Base-by-base conservation (phyloP, 2,797 vertebrate genomes). In the Rhinatrema bivittatum region DNA sequence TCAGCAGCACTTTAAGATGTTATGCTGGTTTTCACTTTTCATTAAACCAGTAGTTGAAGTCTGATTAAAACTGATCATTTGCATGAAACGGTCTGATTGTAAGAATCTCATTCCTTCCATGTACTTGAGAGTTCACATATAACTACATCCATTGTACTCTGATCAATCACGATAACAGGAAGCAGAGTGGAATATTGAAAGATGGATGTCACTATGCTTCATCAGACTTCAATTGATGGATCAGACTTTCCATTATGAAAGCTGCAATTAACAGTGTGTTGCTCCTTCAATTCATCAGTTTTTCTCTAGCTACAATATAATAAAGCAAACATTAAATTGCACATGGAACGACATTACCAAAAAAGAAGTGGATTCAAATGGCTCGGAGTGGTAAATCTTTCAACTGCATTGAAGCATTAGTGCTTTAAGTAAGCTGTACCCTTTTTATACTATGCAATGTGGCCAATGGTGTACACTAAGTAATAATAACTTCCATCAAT, bases 51-150 rank as follows among this genome's bases (percentile, higher is more conserved):
- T n/a, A n/a, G n/a, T n/a, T n/a, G n/a, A n/a, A n/a, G n/a, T 56
- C 37, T 65, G 58, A 61, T 70, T 61, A 68, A 44, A 56, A 57
- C 60, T 48, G 21, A 65, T 56, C 60, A 56, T 37, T 65, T 41
- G 64, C 45, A 59, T 59, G 45, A 66, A 42, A 28, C 31, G 41
- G 40, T 9, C 33, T 55, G 47, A 57, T 69, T 65, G 60, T 46
- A 23, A 51, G 51, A 56, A 57, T 60, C 39, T 59, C 53, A 39
- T 35, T 15, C 7, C 32, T 36, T 50, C 44, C 46, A 24, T n/a
- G n/a, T 37, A 50, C 59, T 29, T 55, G 39, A 43, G 48, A 69
- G 36, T 30, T 16, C 12, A 16, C 51, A 34, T 61, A 54, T 60
- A 53, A 53, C 28, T 53, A 50, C 29, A 50, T 29, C 30, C 44